Evolutionary conservation across 2,888 invertebrate genomes (phyloP).

Genomic region (Acronicta aceris): DNA sequence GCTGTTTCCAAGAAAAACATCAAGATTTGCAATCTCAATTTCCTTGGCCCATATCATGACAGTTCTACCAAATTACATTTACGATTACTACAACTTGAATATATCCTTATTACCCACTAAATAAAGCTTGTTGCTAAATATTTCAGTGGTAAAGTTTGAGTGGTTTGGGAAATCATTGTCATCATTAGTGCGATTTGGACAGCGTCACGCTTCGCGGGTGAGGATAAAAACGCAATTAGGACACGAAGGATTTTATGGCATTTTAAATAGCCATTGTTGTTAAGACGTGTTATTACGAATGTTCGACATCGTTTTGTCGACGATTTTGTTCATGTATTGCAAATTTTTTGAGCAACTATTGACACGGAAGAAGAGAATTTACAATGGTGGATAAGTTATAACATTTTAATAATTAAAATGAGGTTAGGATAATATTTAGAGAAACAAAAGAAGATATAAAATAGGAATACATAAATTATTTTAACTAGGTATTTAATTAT

Average conservation of each 20-base stretch:
- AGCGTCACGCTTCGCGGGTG: slow-evolving; percentile 72
- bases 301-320: slow-evolving; percentile 25
- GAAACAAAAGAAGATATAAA: too few relatives aligned
- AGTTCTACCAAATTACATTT: slow-evolving; percentile 8
- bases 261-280: slow-evolving; percentile 78
- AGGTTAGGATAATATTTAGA: too few relatives aligned
- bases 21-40: slow-evolving; percentile 42
- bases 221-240: slow-evolving; percentile 77
- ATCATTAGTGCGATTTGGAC: slow-evolving; percentile 79
- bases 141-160: slow-evolving; percentile 1
- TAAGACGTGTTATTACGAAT: slow-evolving; percentile 53
- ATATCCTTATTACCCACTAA: neutral
- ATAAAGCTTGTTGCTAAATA: slow-evolving; percentile 5
- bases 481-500: too few relatives aligned
- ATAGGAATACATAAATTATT: too few relatives aligned
- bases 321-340: slow-evolving; percentile 20
- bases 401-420: too few relatives aligned
- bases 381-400: too few relatives aligned
- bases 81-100: neutral
- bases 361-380: too few relatives aligned
- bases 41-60: slow-evolving; percentile 48
- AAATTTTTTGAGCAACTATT: neutral
- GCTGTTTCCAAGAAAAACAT: slow-evolving; percentile 48
- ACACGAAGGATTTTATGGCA: slow-evolving; percentile 71
- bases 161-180: slow-evolving; percentile 65